Percentiles rank a stretch among this genome's conserved stretches.
phyloP scores from a whole-genome alignment of 2,797 vertebrate genomes.

The Peromyscus aztecus region DNA sequence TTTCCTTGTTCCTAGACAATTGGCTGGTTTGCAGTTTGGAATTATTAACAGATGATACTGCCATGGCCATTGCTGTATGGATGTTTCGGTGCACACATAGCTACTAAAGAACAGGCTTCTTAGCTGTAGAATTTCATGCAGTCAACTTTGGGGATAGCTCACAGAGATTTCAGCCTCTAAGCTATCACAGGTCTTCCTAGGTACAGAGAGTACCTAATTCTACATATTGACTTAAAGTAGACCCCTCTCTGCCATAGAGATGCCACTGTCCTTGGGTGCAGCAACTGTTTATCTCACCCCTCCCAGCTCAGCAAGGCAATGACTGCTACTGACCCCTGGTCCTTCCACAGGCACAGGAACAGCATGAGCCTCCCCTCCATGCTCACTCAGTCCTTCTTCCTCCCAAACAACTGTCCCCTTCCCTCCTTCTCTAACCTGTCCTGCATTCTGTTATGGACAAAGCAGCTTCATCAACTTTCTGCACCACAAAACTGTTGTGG shows the following conservation, averaged over 20 bases:
- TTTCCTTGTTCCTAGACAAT: not conserved
- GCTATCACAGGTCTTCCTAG: not conserved
- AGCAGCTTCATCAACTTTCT: not conserved
- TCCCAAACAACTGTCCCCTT: not conserved
- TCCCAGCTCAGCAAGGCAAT: not conserved
- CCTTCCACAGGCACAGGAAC: not conserved
- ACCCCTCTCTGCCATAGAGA: not conserved
- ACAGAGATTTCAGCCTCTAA: not conserved
- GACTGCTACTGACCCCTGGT: not conserved
- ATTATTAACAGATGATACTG: not conserved
- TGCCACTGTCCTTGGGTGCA: not conserved
- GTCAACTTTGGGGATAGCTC: not conserved
- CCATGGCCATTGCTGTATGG: not conserved
- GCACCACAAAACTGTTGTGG: not conserved
- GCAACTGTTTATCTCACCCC: not conserved
- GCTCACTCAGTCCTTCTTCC: not conserved
- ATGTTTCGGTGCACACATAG: not conserved
- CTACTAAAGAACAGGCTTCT: not conserved
- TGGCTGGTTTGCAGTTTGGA: not conserved
- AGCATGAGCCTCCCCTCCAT: not conserved
- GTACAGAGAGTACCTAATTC: not conserved
- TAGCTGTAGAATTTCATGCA: not conserved
- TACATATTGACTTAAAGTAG: not conserved
- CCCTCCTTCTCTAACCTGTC: not conserved
- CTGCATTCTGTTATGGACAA: not conserved